Evolutionary conservation across 2,113 vertebrate species (phyloP).

Genomic region (Hemibates koningsi): DNA sequence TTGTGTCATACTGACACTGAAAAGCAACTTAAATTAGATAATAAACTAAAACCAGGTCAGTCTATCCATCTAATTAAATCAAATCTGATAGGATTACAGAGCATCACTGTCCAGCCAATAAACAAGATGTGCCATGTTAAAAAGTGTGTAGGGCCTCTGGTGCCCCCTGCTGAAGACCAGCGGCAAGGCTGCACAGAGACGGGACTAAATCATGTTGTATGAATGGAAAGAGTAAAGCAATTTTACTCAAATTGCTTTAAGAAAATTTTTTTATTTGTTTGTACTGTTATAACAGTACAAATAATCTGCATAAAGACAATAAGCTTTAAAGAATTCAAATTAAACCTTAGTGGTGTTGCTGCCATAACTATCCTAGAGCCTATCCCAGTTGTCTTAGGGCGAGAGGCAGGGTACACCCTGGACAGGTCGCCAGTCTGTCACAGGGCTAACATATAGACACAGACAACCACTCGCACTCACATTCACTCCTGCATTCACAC

Average conservation of each 20-base stretch:
- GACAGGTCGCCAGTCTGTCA: background rate
- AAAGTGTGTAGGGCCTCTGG: background rate
- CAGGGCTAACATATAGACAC: background rate
- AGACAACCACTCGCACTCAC: background rate
- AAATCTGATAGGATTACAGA: background rate
- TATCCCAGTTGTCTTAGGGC: background rate
- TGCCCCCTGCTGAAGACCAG: background rate
- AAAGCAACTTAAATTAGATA: background rate
- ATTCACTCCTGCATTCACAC: background rate
- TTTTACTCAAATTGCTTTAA: background rate
- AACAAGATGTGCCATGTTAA: background rate
- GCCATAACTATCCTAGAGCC: background rate
- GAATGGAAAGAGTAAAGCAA: background rate
- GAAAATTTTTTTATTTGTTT: background rate
- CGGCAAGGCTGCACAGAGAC: background rate
- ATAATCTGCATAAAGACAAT: background rate
- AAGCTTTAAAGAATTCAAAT: background rate
- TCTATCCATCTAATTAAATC: background rate
- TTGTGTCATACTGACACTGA: background rate
- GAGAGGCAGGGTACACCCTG: background rate
- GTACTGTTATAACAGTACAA: background rate
- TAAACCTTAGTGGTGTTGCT: background rate
- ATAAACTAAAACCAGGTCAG: background rate
- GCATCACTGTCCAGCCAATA: background rate
- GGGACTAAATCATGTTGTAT: background rate